These are phyloP conservation scores for Samia ricini DNA, from an alignment of 1,140 invertebrate genomes.

Conservation along the genomic window DNA sequence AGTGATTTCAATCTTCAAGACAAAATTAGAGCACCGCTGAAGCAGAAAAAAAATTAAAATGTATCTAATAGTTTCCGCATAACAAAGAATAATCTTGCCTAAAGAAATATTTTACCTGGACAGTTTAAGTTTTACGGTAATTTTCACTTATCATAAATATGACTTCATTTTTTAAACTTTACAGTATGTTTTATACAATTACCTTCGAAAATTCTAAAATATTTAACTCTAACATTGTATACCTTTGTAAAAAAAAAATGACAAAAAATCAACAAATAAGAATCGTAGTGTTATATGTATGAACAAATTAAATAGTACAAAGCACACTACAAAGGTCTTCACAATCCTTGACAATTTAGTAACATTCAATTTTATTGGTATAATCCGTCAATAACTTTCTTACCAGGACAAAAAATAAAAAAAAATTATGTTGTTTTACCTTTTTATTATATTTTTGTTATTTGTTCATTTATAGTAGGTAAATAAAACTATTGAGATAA, in stretches of 20 bases:
- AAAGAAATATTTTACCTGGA: not conserved
- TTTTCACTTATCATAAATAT: not conserved
- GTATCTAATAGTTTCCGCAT: not conserved
- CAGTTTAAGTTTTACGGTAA: not conserved
- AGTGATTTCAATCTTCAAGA: not conserved
- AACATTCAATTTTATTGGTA: not conserved
- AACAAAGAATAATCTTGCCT: constrained; percentile 1
- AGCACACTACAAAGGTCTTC: not conserved
- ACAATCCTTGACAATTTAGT: not conserved
- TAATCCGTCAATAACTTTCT: constrained; percentile 16
- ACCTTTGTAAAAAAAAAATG: not conserved
- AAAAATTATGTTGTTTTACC: too few relatives aligned
- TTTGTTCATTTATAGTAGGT: too few relatives aligned
- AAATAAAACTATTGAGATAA: too few relatives aligned
- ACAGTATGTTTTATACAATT: not conserved
- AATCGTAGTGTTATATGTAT: not conserved
- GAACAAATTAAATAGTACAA: not conserved
- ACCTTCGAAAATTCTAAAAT: not conserved
- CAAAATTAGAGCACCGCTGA: not conserved
- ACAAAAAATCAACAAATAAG: not conserved
- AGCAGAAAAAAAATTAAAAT: constrained; percentile 5
- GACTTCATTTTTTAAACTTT: not conserved
- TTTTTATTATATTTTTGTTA: too few relatives aligned
- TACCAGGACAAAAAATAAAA: constrained; percentile 1
- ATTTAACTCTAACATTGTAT: not conserved